phyloP scores from a whole-genome alignment of 2,797 vertebrate species.

The Melanotaenia nigrans region DNA sequence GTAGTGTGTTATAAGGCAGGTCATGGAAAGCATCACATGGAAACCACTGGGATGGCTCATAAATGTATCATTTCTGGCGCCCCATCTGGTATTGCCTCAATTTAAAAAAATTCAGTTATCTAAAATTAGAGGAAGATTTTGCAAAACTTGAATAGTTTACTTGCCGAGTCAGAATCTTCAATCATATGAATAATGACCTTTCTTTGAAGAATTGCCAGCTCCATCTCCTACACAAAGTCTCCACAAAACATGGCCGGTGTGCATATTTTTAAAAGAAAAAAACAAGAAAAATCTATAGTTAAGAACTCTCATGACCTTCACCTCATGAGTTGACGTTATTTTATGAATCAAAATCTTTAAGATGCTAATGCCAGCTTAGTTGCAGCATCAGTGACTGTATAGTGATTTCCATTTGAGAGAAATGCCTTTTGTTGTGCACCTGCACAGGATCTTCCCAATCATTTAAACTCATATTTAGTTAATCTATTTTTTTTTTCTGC shows the following conservation, averaged over 20 bases:
- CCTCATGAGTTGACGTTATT: neutral
- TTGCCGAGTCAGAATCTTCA: slow-evolving; percentile 46
- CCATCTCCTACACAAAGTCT: slow-evolving; percentile 1
- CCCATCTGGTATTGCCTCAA: slow-evolving; percentile 23
- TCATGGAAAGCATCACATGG: slow-evolving; percentile 34
- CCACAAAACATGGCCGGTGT: neutral
- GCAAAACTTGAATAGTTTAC: slow-evolving; percentile 10
- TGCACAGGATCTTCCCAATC: neutral
- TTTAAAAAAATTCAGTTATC: slow-evolving; percentile 28
- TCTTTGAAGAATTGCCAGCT: neutral
- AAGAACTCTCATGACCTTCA: neutral
- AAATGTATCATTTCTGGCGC: slow-evolving; percentile 3
- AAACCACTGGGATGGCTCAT: slow-evolving; percentile 13
- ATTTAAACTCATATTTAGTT: neutral
- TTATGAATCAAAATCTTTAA: neutral
- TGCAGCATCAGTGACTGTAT: slow-evolving; percentile 18
- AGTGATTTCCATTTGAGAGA: neutral
- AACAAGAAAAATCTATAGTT: neutral
- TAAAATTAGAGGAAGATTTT: slow-evolving; percentile 31
- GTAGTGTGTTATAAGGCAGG: slow-evolving; percentile 5
- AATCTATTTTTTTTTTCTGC: neutral
- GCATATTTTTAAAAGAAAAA: neutral
- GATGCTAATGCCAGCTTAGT: slow-evolving; percentile 1
- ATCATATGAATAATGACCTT: neutral
- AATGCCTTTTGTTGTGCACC: neutral